These are phyloP conservation scores for Dilophus febrilis DNA, from an alignment of 2,888 invertebrate species.

Conservation along the genomic window DNA sequence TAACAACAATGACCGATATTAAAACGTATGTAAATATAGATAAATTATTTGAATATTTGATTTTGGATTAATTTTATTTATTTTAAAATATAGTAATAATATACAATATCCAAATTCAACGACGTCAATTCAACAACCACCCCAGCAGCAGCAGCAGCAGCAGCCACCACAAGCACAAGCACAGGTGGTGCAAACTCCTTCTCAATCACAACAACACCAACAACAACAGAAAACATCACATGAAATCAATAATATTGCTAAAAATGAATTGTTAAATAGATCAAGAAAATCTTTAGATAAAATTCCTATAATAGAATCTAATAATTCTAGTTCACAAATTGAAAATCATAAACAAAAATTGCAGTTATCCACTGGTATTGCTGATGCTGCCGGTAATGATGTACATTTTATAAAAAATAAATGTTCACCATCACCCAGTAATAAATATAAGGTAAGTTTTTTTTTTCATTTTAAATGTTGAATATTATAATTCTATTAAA, in stretches of 20 bases:
- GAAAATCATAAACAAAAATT: too few relatives aligned
- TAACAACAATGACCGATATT: conserved; percentile 18
- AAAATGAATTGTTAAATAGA: neutral
- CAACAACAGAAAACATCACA: neutral
- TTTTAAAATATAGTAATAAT: neutral
- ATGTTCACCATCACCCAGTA: conserved; percentile 1
- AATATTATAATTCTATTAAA: too few relatives aligned
- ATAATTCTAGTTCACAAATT: too few relatives aligned
- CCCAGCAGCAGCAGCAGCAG: conserved; percentile 13
- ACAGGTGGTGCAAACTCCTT: conserved; percentile 13
- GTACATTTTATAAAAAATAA: conserved; percentile 3
- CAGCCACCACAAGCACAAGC: conserved; percentile 18
- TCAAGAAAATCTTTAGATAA: neutral
- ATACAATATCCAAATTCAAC: neutral
- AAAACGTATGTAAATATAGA: conserved; percentile 7
- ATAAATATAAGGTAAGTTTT: conserved; percentile 1
- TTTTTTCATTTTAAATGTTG: neutral
- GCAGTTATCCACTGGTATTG: neutral
- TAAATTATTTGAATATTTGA: neutral
- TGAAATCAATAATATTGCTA: neutral
- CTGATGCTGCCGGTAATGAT: neutral
- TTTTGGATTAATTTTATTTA: neutral
- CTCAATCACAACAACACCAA: neutral
- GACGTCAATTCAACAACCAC: conserved; percentile 13
- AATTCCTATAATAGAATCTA: neutral